Evolutionary conservation across 92 coral and sea anemone species (phyloP).

Genomic region (Epizoanthus rinbou): DNA sequence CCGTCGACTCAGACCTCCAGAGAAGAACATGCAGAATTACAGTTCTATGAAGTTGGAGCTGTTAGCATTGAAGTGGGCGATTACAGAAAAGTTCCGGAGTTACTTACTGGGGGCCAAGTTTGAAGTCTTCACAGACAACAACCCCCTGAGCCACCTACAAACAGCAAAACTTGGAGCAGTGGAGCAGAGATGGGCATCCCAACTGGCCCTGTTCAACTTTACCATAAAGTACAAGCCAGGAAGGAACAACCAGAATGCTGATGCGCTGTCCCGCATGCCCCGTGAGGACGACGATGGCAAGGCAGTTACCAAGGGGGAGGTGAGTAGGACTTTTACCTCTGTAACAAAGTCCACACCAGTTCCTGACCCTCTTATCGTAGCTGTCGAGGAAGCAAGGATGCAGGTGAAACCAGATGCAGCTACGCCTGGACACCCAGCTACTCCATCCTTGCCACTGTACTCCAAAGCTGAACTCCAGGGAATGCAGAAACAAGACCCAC

Average conservation of each 20-base stretch:
- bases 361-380: not conserved
- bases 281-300: slow-evolving; percentile 20
- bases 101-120: slow-evolving; percentile 63
- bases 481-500: slow-evolving; percentile 21
- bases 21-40: slow-evolving; percentile 62
- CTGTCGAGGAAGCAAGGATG: slow-evolving; percentile 1
- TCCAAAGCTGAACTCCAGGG: slow-evolving; percentile 1
- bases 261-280: slow-evolving; percentile 66
- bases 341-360: not conserved
- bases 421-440: not conserved
- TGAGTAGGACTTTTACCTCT: not conserved
- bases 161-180: slow-evolving; percentile 65
- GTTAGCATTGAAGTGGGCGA: slow-evolving; percentile 59
- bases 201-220: slow-evolving; percentile 65
- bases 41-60: slow-evolving; percentile 68
- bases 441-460: slow-evolving; percentile 31
- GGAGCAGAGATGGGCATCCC: slow-evolving; percentile 72
- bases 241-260: slow-evolving; percentile 54
- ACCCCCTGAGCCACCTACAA: slow-evolving; percentile 59
- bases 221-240: slow-evolving; percentile 52
- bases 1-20: slow-evolving; percentile 56
- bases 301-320: not conserved
- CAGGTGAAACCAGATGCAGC: slow-evolving; percentile 15
- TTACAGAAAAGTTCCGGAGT: slow-evolving; percentile 53
- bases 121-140: slow-evolving; percentile 57